phyloP scores from a whole-genome alignment of 1,140 invertebrate genomes.

The Diplogasteroides magnus region DNA sequence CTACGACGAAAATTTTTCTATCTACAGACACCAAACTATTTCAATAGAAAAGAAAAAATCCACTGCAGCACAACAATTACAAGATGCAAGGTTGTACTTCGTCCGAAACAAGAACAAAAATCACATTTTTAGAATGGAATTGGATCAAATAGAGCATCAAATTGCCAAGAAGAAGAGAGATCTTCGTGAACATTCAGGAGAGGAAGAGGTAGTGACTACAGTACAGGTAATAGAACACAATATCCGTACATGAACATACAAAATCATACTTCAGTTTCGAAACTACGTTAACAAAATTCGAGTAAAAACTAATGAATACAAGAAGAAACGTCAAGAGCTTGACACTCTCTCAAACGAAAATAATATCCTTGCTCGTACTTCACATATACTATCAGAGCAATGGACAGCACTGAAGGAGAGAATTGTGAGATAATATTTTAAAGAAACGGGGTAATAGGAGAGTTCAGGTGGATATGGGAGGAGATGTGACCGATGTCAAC shows the following conservation, averaged over 20 bases:
- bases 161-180: neutral
- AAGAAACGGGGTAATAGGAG: too few relatives aligned
- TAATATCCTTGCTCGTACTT: neutral
- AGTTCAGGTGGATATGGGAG: neutral
- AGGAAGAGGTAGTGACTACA: neutral
- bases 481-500: neutral
- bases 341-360: neutral
- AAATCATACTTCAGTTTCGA: neutral
- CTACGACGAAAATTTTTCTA: neutral
- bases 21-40: neutral
- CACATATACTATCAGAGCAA: neutral
- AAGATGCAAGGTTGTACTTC: neutral
- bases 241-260: neutral
- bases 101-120: neutral
- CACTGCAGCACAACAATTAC: neutral
- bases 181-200: neutral
- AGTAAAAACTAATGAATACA: neutral
- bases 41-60: neutral
- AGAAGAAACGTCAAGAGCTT: neutral
- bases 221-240: neutral
- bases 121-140: neutral
- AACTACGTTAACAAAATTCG: neutral
- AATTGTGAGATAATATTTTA: neutral
- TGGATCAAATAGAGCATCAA: neutral
- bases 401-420: neutral